These are phyloP conservation scores for Hirtodrosophila cameraria DNA, from an alignment of 2,888 invertebrate genomes.

Conservation along the genomic window DNA sequence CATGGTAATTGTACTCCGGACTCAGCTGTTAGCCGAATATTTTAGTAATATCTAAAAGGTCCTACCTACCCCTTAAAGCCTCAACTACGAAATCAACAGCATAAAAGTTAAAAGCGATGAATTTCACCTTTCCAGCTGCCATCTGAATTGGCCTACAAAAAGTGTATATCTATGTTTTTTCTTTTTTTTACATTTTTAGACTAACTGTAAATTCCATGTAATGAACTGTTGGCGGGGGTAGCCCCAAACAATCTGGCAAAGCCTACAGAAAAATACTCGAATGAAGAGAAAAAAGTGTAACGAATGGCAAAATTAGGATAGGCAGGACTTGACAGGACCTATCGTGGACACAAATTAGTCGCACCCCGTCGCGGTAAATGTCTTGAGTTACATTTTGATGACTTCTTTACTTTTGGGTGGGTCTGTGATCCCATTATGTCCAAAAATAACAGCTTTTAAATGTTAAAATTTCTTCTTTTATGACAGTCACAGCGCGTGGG, in stretches of 20 bases:
- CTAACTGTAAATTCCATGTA: constrained; percentile 82
- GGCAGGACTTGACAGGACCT: constrained; percentile 35
- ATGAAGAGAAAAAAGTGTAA: constrained; percentile 55
- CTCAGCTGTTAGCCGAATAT: constrained; percentile 63
- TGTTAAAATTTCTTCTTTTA: constrained; percentile 59
- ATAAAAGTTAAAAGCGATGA: constrained; percentile 48
- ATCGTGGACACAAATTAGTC: constrained; percentile 66
- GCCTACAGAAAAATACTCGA: constrained; percentile 27
- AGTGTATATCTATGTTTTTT: constrained; percentile 50
- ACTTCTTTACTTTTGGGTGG: constrained; percentile 68
- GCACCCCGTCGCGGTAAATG: constrained; percentile 56
- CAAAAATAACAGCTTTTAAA: constrained; percentile 69
- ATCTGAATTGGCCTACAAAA: constrained; percentile 7
- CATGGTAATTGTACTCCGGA: constrained; percentile 68
- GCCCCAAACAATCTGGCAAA: constrained; percentile 43
- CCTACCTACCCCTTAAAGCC: constrained; percentile 31
- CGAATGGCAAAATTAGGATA: constrained; percentile 67
- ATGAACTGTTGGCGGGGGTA: constrained; percentile 79
- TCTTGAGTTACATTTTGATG: constrained; percentile 78
- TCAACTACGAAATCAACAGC: constrained; percentile 32
- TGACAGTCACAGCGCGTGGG: constrained; percentile 44
- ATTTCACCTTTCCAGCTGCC: constrained; percentile 43
- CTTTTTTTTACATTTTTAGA: constrained; percentile 44
- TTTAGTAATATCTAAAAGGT: constrained; percentile 55
- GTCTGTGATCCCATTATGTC: constrained; percentile 61